phyloP scores from a whole-genome alignment of 2,797 vertebrate species.

The Pogonophryne albipinna region DNA sequence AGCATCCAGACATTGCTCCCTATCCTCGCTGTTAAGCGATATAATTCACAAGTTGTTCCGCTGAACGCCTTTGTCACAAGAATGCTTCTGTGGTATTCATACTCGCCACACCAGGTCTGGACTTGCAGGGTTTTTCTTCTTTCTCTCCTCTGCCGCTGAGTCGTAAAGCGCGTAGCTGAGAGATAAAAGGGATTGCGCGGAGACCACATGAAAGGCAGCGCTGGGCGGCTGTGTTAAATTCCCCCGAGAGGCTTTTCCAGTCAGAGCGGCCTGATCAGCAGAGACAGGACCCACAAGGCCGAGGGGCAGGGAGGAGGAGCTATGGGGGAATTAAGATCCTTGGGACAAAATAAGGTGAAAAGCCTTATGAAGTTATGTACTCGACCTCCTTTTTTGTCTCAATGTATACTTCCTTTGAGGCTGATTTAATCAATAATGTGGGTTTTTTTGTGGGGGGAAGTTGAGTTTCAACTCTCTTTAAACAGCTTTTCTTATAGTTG shows the following conservation, averaged over 20 bases:
- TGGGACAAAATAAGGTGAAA: conserved; percentile 61
- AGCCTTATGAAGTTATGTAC: conserved; percentile 57
- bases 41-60: conserved; percentile 57
- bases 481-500: neutral
- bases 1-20: conserved; percentile 24
- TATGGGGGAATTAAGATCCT: conserved; percentile 60
- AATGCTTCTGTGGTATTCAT: conserved; percentile 81
- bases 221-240: conserved; percentile 81
- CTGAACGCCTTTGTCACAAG: conserved; percentile 75
- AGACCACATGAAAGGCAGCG: conserved; percentile 84
- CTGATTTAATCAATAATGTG: neutral
- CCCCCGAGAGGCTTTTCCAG: conserved; percentile 84
- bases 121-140: conserved; percentile 70
- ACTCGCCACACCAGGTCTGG: conserved; percentile 75
- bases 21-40: conserved; percentile 46
- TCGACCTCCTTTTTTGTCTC: conserved; percentile 49
- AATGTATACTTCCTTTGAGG: conserved; percentile 13
- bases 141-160: conserved; percentile 57
- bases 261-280: conserved; percentile 74
- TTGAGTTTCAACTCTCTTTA: conserved; percentile 16
- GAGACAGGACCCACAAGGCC: conserved; percentile 75
- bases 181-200: conserved; percentile 82
- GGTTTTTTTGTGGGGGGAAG: conserved; percentile 5
- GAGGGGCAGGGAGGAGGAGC: conserved; percentile 77
- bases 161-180: conserved; percentile 77